Conservation (phyloP, 2,888 invertebrate genomes). For the Caenorhabditis afra region DNA sequence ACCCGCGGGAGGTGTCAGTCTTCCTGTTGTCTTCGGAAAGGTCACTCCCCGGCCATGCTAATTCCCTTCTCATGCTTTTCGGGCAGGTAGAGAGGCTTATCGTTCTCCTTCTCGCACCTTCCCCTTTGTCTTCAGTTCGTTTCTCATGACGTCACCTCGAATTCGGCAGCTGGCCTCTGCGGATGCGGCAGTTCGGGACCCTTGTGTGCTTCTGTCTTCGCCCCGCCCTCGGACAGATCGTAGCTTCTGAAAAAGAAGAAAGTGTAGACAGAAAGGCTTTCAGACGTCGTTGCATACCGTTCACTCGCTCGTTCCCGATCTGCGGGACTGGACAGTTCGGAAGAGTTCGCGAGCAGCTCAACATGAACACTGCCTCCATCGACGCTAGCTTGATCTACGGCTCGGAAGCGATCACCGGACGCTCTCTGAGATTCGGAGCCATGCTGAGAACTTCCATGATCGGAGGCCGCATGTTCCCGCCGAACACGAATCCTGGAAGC, state of each 20-base stretch:
- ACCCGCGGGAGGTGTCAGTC: slow-evolving; percentile 78
- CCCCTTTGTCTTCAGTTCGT: slow-evolving; percentile 72
- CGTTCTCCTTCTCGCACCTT: not conserved
- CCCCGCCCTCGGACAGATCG: slow-evolving; percentile 62
- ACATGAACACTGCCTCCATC: slow-evolving; percentile 88
- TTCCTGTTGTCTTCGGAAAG: slow-evolving; percentile 74
- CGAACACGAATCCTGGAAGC: slow-evolving; percentile 53
- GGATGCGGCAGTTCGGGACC: slow-evolving; percentile 64
- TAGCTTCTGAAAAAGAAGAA: not conserved
- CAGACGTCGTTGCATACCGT: slow-evolving; percentile 70
- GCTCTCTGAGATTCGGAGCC: slow-evolving; percentile 71
- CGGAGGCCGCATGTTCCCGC: slow-evolving; percentile 67
- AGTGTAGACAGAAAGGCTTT: slow-evolving; percentile 5
- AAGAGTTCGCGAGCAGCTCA: slow-evolving; percentile 90
- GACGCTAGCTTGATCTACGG: slow-evolving; percentile 84
- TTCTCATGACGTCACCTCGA: slow-evolving; percentile 77
- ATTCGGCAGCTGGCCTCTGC: slow-evolving; percentile 58
- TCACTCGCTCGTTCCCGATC: slow-evolving; percentile 89
- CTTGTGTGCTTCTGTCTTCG: slow-evolving; percentile 67
- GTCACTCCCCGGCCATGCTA: slow-evolving; percentile 68
- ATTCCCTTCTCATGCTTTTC: slow-evolving; percentile 72
- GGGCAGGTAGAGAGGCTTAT: slow-evolving; percentile 56
- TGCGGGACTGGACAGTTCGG: slow-evolving; percentile 94
- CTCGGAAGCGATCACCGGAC: slow-evolving; percentile 69
- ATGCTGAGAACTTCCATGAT: slow-evolving; percentile 69